phyloP scores from a whole-genome alignment of 2,113 vertebrate species.

The Gymnogyps californianus region DNA sequence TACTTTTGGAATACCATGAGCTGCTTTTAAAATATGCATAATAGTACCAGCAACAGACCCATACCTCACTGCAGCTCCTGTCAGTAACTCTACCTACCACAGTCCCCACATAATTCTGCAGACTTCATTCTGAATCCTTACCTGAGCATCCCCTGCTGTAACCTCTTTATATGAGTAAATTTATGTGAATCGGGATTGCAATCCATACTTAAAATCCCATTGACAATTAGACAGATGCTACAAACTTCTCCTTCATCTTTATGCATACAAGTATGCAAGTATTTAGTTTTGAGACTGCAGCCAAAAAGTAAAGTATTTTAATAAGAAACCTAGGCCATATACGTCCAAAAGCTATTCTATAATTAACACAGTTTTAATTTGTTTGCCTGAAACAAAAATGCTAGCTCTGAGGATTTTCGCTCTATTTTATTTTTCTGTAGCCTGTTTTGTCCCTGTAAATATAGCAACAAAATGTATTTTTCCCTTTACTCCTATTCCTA shows the following conservation, averaged over 20 bases:
- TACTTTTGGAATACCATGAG: not conserved
- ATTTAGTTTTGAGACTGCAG: not conserved
- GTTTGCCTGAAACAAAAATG: slow-evolving; percentile 10
- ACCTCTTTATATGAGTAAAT: not conserved
- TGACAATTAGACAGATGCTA: slow-evolving; percentile 12
- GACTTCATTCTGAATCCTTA: not conserved
- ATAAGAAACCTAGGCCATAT: not conserved
- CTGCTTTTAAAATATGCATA: not conserved
- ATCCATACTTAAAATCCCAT: not conserved
- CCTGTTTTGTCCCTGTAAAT: not conserved
- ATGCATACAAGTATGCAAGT: not conserved
- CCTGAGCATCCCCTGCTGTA: not conserved
- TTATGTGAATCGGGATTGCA: not conserved
- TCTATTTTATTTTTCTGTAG: not conserved
- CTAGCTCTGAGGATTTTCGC: not conserved
- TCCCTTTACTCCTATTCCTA: not conserved
- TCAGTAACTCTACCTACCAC: not conserved
- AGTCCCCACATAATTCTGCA: not conserved
- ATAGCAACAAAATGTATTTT: not conserved
- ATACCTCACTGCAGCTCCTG: not conserved
- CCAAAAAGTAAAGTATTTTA: not conserved
- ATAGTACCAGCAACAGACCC: not conserved
- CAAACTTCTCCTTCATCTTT: not conserved
- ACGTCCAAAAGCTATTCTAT: not conserved
- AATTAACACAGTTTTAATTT: slow-evolving; percentile 35